phyloP scores from a whole-genome alignment of 2,888 invertebrate species.

The Drosophila monieri region DNA sequence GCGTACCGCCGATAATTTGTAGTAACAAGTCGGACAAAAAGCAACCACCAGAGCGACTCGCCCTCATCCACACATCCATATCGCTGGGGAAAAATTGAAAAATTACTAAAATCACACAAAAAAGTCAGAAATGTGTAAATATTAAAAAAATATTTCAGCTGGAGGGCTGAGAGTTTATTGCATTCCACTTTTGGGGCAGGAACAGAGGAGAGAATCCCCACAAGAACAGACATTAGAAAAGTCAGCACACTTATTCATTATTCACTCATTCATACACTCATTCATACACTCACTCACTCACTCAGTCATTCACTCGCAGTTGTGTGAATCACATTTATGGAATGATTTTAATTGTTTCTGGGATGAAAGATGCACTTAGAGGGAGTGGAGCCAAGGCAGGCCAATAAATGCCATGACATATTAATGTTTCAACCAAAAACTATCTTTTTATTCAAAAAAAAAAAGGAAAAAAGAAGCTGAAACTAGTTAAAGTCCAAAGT shows the following conservation, averaged over 20 bases:
- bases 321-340: conserved; percentile 31
- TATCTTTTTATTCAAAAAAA: no score
- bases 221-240: conserved; percentile 1
- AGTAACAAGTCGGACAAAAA: conserved; percentile 65
- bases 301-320: background rate
- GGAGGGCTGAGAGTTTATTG: conserved; percentile 62
- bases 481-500: no score
- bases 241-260: conserved; percentile 57
- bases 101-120: conserved; percentile 51
- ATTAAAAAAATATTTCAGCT: conserved; percentile 36
- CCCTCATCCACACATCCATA: no score
- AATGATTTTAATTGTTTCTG: conserved; percentile 22
- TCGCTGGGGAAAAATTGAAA: conserved; percentile 39
- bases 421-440: no score
- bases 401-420: no score
- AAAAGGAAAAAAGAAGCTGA: no score
- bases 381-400: conserved; percentile 9
- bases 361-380: conserved; percentile 42
- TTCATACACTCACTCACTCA: background rate
- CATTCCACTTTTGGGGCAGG: conserved; percentile 58
- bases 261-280: conserved; percentile 40
- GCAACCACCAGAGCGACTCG: conserved; percentile 53
- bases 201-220: background rate
- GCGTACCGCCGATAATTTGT: conserved; percentile 75
- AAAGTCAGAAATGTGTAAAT: conserved; percentile 31